Evolutionary conservation across 2,113 vertebrate species (phyloP).

Genomic region (Cygnus buccinator): DNA sequence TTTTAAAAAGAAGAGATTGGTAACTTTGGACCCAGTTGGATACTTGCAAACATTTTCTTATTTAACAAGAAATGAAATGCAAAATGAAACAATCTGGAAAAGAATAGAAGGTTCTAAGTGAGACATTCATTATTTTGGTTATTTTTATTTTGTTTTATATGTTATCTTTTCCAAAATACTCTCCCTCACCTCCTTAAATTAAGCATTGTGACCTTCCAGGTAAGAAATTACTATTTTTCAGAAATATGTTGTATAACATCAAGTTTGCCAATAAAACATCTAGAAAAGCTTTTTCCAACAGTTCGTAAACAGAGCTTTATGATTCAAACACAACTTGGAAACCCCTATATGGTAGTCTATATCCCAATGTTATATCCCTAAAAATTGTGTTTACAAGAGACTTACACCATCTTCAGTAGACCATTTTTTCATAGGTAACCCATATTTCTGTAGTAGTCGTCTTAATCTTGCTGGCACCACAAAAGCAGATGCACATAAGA

Average conservation of each 20-base stretch:
- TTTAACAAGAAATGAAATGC: not conserved
- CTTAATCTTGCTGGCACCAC: not conserved
- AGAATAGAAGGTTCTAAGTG: not conserved
- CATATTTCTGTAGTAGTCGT: not conserved
- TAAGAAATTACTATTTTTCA: not conserved
- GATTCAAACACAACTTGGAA: not conserved
- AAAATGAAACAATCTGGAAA: not conserved
- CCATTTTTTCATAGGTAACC: not conserved
- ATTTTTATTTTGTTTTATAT: not conserved
- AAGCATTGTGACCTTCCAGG: not conserved
- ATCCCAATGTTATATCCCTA: not conserved
- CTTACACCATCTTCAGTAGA: not conserved
- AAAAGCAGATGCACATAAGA: not conserved
- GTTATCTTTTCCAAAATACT: not conserved
- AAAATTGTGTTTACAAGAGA: not conserved
- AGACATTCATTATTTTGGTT: not conserved
- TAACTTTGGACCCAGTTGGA: not conserved
- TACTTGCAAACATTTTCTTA: not conserved
- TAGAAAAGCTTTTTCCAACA: not conserved
- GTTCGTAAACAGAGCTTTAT: not conserved
- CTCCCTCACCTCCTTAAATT: not conserved
- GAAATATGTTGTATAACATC: not conserved
- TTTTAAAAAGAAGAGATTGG: not conserved
- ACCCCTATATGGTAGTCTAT: not conserved
- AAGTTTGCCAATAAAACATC: not conserved